Percentiles rank a stretch among this genome's conserved stretches.
Evolutionary conservation across 2,888 invertebrate genomes (phyloP).

Genomic region (Drosophila diplacantha): DNA sequence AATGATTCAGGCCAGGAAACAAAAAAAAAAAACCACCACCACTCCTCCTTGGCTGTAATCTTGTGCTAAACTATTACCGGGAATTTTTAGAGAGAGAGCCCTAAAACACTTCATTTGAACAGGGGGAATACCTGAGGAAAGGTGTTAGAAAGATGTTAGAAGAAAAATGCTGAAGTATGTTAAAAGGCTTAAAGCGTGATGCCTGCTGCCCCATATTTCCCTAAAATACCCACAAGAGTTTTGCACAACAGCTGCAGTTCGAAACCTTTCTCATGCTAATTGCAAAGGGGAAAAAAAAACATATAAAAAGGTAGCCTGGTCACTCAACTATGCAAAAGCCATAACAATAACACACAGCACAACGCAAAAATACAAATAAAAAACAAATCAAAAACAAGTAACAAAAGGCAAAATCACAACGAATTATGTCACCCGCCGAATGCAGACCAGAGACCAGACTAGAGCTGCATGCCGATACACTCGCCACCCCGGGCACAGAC

Average conservation of each 20-base stretch:
- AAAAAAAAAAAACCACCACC: background rate
- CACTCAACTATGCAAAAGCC: conserved; percentile 18
- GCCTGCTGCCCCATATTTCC: background rate
- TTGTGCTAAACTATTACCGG: background rate
- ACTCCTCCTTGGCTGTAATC: background rate
- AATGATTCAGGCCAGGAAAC: conserved; percentile 34
- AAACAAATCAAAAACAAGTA: conserved; percentile 10
- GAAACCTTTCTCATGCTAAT: conserved; percentile 10
- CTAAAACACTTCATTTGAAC: background rate
- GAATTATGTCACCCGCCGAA: conserved; percentile 30
- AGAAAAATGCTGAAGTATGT: too few species aligned
- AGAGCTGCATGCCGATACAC: conserved; percentile 42
- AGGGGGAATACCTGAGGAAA: background rate
- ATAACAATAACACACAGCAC: conserved; percentile 11
- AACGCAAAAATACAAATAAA: background rate
- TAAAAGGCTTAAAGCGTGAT: too few species aligned
- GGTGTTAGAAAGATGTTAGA: background rate
- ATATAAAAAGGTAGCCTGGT: conserved; percentile 1
- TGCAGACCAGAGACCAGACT: conserved; percentile 10
- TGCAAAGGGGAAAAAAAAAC: background rate
- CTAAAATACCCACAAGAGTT: background rate
- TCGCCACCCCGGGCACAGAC: conserved; percentile 28
- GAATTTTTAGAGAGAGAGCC: background rate
- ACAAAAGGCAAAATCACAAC: conserved; percentile 6
- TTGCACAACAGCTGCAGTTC: conserved; percentile 10